Conservation (phyloP, 2,113 vertebrate species). For the Brachyhypopomus gauderio region DNA sequence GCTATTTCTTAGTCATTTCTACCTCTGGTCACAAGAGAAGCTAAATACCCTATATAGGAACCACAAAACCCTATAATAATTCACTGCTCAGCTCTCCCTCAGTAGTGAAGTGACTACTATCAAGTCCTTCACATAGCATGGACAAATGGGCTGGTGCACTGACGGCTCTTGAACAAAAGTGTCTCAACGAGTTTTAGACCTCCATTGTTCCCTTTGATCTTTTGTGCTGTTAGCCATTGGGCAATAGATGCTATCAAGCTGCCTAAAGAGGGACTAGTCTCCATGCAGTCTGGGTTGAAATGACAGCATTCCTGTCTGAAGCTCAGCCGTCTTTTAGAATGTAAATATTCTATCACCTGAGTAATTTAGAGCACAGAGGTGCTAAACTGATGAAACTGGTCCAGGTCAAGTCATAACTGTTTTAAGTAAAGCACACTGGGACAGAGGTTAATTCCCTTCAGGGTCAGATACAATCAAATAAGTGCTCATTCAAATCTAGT, state of each 20-base stretch:
- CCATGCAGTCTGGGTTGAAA: conserved; percentile 26
- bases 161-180: neutral
- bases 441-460: neutral
- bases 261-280: conserved; percentile 3
- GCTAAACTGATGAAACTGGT: neutral
- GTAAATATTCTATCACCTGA: conserved; percentile 25
- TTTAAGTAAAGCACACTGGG: neutral
- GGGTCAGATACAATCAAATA: neutral
- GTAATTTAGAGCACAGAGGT: neutral
- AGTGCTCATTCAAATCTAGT: neutral
- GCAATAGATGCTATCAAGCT: conserved; percentile 21
- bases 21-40: neutral
- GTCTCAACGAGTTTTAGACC: conserved; percentile 26
- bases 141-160: neutral
- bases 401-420: no score
- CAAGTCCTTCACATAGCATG: neutral
- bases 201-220: conserved; percentile 31
- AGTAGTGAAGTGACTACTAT: conserved; percentile 12
- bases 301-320: conserved; percentile 19
- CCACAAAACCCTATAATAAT: no score
- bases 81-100: neutral
- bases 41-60: conserved; percentile 4
- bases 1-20: no score
- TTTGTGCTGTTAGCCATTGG: conserved; percentile 13
- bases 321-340: conserved; percentile 32